Evolutionary conservation across 2,888 invertebrate species (phyloP), one percentile per base, ranked within the genome.

Genomic region (Cacoxenus indagator): DNA sequence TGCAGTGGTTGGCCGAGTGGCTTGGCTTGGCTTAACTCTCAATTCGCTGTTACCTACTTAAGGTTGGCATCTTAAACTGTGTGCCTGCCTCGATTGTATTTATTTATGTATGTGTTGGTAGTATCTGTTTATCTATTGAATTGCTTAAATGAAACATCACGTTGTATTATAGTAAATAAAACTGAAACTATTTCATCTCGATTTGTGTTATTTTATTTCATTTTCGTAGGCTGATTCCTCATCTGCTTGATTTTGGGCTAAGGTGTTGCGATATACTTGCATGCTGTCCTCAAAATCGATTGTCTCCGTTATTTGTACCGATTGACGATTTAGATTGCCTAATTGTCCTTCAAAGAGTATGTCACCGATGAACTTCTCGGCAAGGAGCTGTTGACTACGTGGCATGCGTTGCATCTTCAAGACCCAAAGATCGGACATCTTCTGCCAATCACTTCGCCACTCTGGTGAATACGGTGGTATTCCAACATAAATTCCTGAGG

Each of bases 21-120:
- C 69, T 67, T 66, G 74, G 65, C 67, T 43, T 67, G 26, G 37
- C 37, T 37, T 37, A 37, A 37, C 37, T 37, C 37, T 37, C 37
- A 37, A 37, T 37, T 37, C 37, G 37, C 9, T 2, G 8, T 37
- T 11, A 37, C 37, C 37, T 8, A 11, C 37, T 37, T 37, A 14
- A 37, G 37, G 14, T 37, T 37, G 37, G 9, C 37, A 37, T 37
- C 37, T 37, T 37, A 37, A 37, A 11, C 37, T 37, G 37, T 11
- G 37, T 37, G 37, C 8, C 9, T 37, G 37, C 2, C 9, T 11
- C 8, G 14, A 37, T 37, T 14, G 37, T 37, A 14, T 37, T 37
- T 37, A 43, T 68, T 45, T 65, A 9, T 65, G 31, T 66, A 26
- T 66, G 9, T 65, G 61, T 71, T n/a, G n/a, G n/a, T n/a, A n/a